Percentiles rank a stretch among this genome's conserved stretches.
These are phyloP conservation scores for Gulo gulo DNA, from an alignment of 2,113 vertebrate genomes.

Conservation along the genomic window DNA sequence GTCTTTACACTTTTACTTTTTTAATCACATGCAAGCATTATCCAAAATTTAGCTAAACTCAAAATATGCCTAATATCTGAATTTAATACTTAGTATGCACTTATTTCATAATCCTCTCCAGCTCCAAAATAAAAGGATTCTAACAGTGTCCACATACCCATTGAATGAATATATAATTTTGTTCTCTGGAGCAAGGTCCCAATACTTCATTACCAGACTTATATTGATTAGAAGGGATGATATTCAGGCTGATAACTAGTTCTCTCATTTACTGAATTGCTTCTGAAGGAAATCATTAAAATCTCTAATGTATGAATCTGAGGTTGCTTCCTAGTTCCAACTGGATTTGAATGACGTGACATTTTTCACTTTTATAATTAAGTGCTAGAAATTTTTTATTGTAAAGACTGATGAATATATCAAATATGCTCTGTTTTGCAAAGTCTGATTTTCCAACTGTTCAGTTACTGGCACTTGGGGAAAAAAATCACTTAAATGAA, in stretches of 20 bases:
- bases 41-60: constrained; percentile 26
- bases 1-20: constrained; percentile 6
- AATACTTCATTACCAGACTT: constrained; percentile 38
- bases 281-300: constrained; percentile 29
- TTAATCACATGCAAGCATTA: constrained; percentile 12
- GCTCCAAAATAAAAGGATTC: not conserved
- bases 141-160: not conserved
- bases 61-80: constrained; percentile 29
- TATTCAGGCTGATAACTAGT: constrained; percentile 5
- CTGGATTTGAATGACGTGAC: constrained; percentile 26
- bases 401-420: constrained; percentile 64
- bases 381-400: constrained; percentile 54
- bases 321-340: not conserved
- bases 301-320: not conserved
- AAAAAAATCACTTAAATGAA: constrained; percentile 81
- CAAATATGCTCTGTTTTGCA: constrained; percentile 68
- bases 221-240: not conserved
- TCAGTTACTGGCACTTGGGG: constrained; percentile 67
- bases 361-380: constrained; percentile 52
- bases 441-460: constrained; percentile 74
- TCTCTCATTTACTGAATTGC: not conserved
- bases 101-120: constrained; percentile 4
- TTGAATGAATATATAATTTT: constrained; percentile 26
- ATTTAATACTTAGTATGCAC: not conserved
- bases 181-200: not conserved